Conservation (phyloP, 1,140 invertebrate genomes). For the Bombus consobrinus region DNA sequence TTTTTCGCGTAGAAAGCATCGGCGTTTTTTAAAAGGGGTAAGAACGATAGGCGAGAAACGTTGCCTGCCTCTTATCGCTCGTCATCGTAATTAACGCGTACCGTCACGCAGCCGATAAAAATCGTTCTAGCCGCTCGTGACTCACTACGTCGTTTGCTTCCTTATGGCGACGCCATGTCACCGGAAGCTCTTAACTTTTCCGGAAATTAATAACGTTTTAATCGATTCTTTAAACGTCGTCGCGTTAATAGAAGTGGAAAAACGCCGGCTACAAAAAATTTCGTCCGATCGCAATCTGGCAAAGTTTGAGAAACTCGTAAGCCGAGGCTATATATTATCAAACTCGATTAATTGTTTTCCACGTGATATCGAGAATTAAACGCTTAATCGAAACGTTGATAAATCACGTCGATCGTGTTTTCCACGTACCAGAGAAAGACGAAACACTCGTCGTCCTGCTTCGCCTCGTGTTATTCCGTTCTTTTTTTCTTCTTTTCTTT, state of each 20-base stretch:
- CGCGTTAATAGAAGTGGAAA: background rate
- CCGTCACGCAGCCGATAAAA: slow-evolving; percentile 61
- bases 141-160: slow-evolving; percentile 37
- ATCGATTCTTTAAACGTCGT: slow-evolving; percentile 40
- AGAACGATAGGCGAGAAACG: slow-evolving; percentile 21
- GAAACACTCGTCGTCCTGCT: background rate
- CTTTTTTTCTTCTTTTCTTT: no score
- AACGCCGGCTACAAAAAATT: background rate
- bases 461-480: background rate
- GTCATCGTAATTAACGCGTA: slow-evolving; percentile 66
- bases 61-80: slow-evolving; percentile 32
- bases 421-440: no score
- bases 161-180: slow-evolving; percentile 25
- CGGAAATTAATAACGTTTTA: slow-evolving; percentile 54
- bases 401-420: background rate
- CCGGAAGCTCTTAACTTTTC: slow-evolving; percentile 43
- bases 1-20: slow-evolving; percentile 21
- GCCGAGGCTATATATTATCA: slow-evolving; percentile 10
- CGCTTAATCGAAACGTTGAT: background rate
- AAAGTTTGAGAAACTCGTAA: background rate
- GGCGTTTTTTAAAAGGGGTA: background rate
- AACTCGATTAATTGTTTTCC: slow-evolving; percentile 9
- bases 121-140: slow-evolving; percentile 35
- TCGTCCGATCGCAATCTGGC: background rate
- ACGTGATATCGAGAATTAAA: background rate